Evolutionary conservation across 1,140 invertebrate genomes (phyloP), one percentile per base, ranked within the genome.

Genomic region (Marisa cornuarietis): DNA sequence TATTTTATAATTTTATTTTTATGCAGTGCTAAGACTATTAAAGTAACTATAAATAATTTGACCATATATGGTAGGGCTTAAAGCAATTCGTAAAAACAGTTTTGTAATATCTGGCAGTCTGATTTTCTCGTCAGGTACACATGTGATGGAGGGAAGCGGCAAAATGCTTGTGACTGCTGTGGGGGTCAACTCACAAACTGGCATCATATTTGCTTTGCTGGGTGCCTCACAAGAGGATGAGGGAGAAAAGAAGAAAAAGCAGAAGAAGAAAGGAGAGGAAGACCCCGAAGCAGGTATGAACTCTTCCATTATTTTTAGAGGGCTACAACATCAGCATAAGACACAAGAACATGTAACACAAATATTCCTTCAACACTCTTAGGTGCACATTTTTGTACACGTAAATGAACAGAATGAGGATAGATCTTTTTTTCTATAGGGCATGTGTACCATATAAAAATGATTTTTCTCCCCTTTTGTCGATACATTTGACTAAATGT

Each of bases 111-210:
- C 9, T 11, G 54, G 54, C 9, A 79, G 0, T 63, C 26, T 54
- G 2, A 49, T 71, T 54, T 2, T 79, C 73, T 80, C 82, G 81
- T 52, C 84, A 95, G 98, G 98, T 85, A 99, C 98, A 76, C 98
- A 99, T 92, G 98, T 99, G 71, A 99, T 99, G 99, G 99, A 99
- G 92, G 99, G 99, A 73, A 99, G 98, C 86, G 99, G 98, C 58
- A 99, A 99, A 93, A 99, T 99, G 96, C 91, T 99, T 86, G 98
- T 99, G 69, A 96, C 97, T 61, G 99, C 98, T 65, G 98, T 99
- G 58, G 99, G 99, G 88, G 95, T 99, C 71, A 99, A 99, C 92
- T 99, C 98, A 5, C 98, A 99, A 90, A 98, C 98, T 76, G 99
- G 99, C 91, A 99, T 99, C 89, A 99, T 99, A 88, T 99, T 99